Conservation (phyloP, 2,113 vertebrate species). For the Chloroceryle aenea region DNA sequence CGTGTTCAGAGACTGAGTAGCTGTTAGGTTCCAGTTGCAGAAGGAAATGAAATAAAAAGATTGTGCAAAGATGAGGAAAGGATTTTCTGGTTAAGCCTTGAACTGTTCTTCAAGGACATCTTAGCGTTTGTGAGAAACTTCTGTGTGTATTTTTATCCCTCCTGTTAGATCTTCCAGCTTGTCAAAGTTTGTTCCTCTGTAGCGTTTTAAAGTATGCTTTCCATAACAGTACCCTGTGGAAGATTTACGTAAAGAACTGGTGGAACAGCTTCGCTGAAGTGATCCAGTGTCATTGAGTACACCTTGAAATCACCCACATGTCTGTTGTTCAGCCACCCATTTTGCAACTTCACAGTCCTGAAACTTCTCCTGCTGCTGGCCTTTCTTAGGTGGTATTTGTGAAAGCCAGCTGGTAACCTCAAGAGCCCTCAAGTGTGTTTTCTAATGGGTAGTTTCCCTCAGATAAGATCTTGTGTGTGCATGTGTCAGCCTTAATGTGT, state of each 20-base stretch:
- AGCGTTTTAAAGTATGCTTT: background rate
- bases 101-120: background rate
- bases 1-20: background rate
- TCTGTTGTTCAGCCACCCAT: background rate
- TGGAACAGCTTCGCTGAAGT: conserved; percentile 28
- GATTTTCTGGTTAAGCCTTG: background rate
- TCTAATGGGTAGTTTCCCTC: background rate
- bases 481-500: background rate
- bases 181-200: background rate
- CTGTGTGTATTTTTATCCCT: accelerated
- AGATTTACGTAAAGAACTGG: background rate
- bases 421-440: background rate
- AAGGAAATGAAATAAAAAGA: background rate
- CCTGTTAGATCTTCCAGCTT: background rate
- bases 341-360: background rate
- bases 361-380: background rate
- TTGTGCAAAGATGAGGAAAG: background rate
- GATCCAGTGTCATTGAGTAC: conserved; percentile 17
- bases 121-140: background rate
- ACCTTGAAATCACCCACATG: background rate
- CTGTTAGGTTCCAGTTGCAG: background rate
- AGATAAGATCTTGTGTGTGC: background rate
- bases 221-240: background rate
- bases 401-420: background rate
- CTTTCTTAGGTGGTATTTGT: background rate